Conservation (phyloP, 2,888 invertebrate species). For the Thera obeliscata region DNA sequence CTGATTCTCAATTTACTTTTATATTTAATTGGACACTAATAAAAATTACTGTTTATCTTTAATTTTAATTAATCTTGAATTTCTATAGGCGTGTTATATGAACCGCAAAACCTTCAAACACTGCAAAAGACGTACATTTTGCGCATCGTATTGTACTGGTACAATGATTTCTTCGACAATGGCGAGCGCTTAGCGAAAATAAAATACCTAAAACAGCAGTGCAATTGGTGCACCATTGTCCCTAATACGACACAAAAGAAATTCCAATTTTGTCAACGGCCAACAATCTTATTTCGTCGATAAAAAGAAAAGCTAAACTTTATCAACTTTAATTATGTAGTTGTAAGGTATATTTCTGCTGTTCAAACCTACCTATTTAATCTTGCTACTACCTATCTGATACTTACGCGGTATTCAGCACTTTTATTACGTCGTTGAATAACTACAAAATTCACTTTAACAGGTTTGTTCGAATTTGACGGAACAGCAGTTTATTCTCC, state of each 20-base stretch:
- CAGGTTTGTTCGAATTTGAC: too few relatives aligned
- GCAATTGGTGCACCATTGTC: conserved; percentile 78
- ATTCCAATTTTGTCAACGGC: conserved; percentile 62
- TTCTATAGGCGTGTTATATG: neutral
- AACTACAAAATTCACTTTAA: too few relatives aligned
- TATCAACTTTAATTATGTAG: conserved; percentile 38
- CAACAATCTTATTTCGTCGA: conserved; percentile 47
- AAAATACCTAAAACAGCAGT: conserved; percentile 69
- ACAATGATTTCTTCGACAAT: conserved; percentile 70
- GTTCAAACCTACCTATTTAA: too few relatives aligned
- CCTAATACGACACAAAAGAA: conserved; percentile 72
- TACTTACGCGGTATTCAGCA: too few relatives aligned
- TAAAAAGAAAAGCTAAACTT: conserved; percentile 47
- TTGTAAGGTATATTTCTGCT: neutral
- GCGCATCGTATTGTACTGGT: conserved; percentile 62
- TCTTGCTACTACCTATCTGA: too few relatives aligned
- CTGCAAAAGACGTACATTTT: conserved; percentile 50
- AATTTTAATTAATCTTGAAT: neutral
- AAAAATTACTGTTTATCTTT: too few relatives aligned
- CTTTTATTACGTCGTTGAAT: too few relatives aligned
- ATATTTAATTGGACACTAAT: too few relatives aligned
- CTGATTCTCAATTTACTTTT: too few relatives aligned
- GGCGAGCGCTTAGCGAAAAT: conserved; percentile 67
- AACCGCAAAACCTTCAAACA: conserved; percentile 17
- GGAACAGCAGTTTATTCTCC: too few relatives aligned